A percentile compares a stretch with the other conserved stretches of the same genome.
These are phyloP conservation scores for Propithecus perrieri DNA, from an alignment of 2,797 vertebrate species.

Conservation along the genomic window DNA sequence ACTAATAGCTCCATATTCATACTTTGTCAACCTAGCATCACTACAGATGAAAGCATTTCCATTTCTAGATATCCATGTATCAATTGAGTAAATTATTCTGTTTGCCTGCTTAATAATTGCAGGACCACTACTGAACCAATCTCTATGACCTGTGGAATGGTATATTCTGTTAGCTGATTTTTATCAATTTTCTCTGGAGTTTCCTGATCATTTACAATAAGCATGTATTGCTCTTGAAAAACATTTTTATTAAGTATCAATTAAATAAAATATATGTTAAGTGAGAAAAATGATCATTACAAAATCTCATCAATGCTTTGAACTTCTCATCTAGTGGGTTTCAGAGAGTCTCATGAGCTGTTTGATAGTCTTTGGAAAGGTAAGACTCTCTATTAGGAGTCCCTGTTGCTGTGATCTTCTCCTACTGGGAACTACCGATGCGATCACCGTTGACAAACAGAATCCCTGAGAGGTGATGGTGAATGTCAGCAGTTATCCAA, in stretches of 20 bases:
- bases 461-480: background rate
- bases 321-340: background rate
- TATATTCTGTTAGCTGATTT: background rate
- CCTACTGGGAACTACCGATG: background rate
- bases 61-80: background rate
- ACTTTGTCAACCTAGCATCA: background rate
- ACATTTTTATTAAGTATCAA: background rate
- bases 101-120: background rate
- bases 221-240: background rate
- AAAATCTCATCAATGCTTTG: background rate
- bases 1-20: background rate
- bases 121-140: background rate
- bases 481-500: background rate
- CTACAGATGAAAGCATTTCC: background rate
- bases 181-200: background rate
- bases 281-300: background rate
- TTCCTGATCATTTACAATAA: constrained; percentile 6
- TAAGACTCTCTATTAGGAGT: background rate
- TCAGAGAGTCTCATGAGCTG: background rate
- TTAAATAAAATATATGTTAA: constrained; percentile 21
- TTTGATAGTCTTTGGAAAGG: background rate
- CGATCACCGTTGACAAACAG: background rate
- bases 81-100: background rate
- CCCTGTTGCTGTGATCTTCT: background rate
- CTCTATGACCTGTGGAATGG: background rate